A percentile compares a stretch with the other conserved stretches of the same genome.
Evolutionary conservation across 2,113 vertebrate genomes (phyloP).

Genomic region (Actenoides hombroni): DNA sequence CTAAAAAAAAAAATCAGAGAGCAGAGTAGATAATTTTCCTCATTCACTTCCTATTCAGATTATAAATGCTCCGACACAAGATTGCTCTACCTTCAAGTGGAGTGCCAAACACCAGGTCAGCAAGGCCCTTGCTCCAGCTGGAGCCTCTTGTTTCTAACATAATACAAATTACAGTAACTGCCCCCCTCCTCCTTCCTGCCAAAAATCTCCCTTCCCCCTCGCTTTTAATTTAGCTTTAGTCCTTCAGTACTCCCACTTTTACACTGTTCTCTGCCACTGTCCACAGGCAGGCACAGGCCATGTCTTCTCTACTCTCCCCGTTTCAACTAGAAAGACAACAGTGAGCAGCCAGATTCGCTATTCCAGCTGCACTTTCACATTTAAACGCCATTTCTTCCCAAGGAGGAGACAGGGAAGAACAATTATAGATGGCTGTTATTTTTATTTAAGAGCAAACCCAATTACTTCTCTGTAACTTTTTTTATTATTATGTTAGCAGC

Average conservation of each 20-base stretch:
- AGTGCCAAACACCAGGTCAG: background rate
- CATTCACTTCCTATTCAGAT: background rate
- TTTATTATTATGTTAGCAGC: background rate
- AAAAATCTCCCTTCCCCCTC: background rate
- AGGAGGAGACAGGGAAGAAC: background rate
- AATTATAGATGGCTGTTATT: background rate
- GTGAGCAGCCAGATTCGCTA: background rate
- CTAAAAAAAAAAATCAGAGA: conserved; percentile 12
- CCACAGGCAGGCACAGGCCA: accelerated
- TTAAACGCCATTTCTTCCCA: background rate
- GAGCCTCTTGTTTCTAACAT: background rate
- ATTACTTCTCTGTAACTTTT: background rate
- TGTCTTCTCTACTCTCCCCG: background rate
- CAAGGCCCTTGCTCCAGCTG: background rate
- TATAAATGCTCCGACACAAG: background rate
- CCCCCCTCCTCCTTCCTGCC: background rate
- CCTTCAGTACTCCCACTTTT: background rate
- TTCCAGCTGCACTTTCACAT: background rate
- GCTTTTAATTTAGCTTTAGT: background rate
- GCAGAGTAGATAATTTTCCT: background rate
- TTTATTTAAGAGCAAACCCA: background rate
- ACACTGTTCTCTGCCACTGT: background rate
- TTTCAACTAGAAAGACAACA: background rate
- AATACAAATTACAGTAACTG: background rate
- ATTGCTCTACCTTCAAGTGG: background rate